Conservation (phyloP, 1,140 invertebrate species). For the Tetraneura akinire region DNA sequence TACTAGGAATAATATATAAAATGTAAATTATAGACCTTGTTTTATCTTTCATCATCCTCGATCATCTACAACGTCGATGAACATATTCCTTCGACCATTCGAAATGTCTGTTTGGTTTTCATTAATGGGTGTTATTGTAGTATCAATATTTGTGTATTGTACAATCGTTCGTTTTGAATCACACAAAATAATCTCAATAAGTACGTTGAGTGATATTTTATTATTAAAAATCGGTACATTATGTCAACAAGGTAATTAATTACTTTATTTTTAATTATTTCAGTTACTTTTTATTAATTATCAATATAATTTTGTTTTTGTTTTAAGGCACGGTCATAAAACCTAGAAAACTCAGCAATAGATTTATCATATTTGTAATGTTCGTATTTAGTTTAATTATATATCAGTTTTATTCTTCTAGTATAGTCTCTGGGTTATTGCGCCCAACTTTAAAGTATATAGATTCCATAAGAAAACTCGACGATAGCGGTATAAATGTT, state of each 20-base stretch:
- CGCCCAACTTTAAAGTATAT: constrained; percentile 20
- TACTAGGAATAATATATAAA: too few species aligned
- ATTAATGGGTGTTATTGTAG: background rate
- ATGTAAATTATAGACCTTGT: constrained; percentile 16
- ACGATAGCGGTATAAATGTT: constrained; percentile 31
- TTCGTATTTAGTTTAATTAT: constrained; percentile 59
- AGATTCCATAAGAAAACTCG: constrained; percentile 10
- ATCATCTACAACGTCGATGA: background rate
- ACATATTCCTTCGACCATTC: constrained; percentile 32
- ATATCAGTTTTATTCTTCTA: constrained; percentile 61
- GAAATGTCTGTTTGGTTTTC: constrained; percentile 18
- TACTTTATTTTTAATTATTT: background rate
- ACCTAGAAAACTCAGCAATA: constrained; percentile 19
- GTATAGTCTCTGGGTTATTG: constrained; percentile 57
- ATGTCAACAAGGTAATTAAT: constrained; percentile 37
- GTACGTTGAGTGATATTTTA: constrained; percentile 15
- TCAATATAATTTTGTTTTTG: background rate
- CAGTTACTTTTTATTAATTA: background rate
- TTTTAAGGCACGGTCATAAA: constrained; percentile 1
- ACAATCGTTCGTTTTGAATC: constrained; percentile 26
- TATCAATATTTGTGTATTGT: constrained; percentile 9
- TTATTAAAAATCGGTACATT: constrained; percentile 25
- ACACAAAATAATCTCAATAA: background rate
- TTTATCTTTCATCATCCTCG: constrained; percentile 35
- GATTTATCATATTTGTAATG: constrained; percentile 24